Evolutionary conservation across 1,140 invertebrate genomes (phyloP).

Genomic region (Philopotamus ludificatus): DNA sequence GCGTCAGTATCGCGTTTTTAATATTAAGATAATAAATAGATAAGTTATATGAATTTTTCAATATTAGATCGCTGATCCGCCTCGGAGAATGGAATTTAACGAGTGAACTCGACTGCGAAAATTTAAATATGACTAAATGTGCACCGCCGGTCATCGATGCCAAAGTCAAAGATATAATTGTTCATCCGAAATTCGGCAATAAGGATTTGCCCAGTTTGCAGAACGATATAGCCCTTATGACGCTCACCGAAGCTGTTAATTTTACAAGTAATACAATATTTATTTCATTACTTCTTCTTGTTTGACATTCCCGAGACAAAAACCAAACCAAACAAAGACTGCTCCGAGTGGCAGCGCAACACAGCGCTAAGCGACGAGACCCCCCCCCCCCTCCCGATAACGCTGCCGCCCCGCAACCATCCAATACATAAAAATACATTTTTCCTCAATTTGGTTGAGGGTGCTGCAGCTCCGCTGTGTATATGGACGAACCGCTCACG

Average conservation of each 20-base stretch:
- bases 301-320: too few species aligned
- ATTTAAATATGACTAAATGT: neutral
- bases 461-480: too few species aligned
- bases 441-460: too few species aligned
- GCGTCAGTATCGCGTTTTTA: neutral
- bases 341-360: too few species aligned
- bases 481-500: too few species aligned
- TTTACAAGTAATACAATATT: slow-evolving; percentile 10
- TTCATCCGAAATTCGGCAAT: slow-evolving; percentile 15
- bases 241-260: neutral
- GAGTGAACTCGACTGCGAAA: slow-evolving; percentile 20
- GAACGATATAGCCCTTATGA: slow-evolving; percentile 19
- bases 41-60: too few species aligned
- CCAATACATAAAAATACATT: too few species aligned
- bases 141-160: slow-evolving; percentile 12
- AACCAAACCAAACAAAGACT: too few species aligned
- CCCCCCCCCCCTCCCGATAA: too few species aligned
- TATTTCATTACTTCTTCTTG: neutral
- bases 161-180: slow-evolving; percentile 18
- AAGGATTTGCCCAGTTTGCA: slow-evolving; percentile 5
- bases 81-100: slow-evolving; percentile 35
- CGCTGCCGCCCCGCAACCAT: too few species aligned
- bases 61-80: slow-evolving; percentile 20
- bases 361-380: too few species aligned
- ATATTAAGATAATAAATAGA: neutral